Evolutionary conservation across 2,113 vertebrate genomes (phyloP), one percentile per base, ranked within the genome.

Genomic region (Prinia subflava): DNA sequence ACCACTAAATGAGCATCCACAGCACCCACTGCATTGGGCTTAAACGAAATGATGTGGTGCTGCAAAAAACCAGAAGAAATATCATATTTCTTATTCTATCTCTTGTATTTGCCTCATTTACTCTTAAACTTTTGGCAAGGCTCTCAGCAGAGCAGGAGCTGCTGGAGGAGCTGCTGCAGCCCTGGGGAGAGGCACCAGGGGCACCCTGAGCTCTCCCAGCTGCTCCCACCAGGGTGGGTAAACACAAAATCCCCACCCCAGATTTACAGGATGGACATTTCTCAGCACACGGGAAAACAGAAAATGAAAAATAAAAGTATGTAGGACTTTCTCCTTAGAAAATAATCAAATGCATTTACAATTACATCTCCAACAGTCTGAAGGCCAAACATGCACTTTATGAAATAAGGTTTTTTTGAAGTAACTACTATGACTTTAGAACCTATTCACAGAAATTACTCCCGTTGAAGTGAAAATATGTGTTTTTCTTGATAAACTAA

Each of bases 361-460:
- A 79, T 30, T 79, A 63, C 64, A 30, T 24, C 13, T 79, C 56
- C 75, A 25, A 30, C 47, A 81, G 83, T 6, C 31, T 82, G 69
- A 69, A 84, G 57, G 93, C 74, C 79, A 94, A 94, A 83, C 49
- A 89, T 46, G 53, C 52, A 90, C 57, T 95, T 94, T 37, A 95
- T n/a, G 55, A 89, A 91, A 95, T 88, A 49, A 88, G 44, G 37
- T 12, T 55, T 76, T 89, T 96, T 60, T n/a, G 59, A 37, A 84
- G 80, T 69, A 89, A 89, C 80, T 86, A 70, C 82, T 96, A 74
- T 55, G 80, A 79, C n/a, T 84, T 97, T 33, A 65, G 87, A 96
- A 97, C 62, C 67, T 93, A 95, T 65, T 97, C 73, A 93, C 50
- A 87, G 73, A 53, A 95, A 96, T 91, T 84, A 88, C 64, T 90